Percentiles rank a stretch among this genome's conserved stretches.
phyloP scores from a whole-genome alignment of 2,888 invertebrate species.

The Polydrusus cervinus region DNA sequence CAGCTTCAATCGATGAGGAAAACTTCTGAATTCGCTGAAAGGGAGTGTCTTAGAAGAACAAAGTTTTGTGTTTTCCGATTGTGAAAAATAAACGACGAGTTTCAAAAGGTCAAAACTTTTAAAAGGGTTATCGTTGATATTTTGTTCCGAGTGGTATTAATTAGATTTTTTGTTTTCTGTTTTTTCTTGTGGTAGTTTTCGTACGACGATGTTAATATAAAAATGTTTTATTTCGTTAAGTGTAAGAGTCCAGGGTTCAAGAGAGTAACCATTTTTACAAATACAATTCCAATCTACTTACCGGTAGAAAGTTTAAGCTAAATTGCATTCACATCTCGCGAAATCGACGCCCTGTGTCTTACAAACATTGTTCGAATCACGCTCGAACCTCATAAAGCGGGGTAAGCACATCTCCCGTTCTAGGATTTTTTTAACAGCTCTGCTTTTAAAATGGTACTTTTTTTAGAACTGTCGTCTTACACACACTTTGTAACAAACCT shows the following conservation, averaged over 20 bases:
- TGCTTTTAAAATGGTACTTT: background rate
- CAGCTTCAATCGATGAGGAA: conserved; percentile 28
- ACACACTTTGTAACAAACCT: background rate
- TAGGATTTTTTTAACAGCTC: background rate
- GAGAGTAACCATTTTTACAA: too few species aligned
- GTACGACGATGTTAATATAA: too few species aligned
- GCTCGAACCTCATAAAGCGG: too few species aligned
- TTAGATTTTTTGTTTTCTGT: background rate
- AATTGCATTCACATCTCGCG: too few species aligned
- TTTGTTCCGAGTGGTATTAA: background rate
- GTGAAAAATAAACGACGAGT: conserved; percentile 29
- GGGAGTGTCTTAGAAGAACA: conserved; percentile 27
- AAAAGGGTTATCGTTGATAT: conserved; percentile 10
- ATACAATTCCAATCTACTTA: too few species aligned
- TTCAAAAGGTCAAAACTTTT: conserved; percentile 20
- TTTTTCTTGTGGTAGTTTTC: background rate
- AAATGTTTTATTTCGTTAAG: too few species aligned
- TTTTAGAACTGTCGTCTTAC: too few species aligned
- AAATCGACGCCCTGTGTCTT: too few species aligned
- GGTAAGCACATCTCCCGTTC: too few species aligned
- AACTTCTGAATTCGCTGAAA: conserved; percentile 22
- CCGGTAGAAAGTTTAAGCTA: too few species aligned
- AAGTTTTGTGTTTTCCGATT: conserved; percentile 24
- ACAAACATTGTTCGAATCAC: too few species aligned
- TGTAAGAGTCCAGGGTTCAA: too few species aligned